Evolutionary conservation across 2,113 vertebrate species (phyloP).

Genomic region (Phainopepla nitens): DNA sequence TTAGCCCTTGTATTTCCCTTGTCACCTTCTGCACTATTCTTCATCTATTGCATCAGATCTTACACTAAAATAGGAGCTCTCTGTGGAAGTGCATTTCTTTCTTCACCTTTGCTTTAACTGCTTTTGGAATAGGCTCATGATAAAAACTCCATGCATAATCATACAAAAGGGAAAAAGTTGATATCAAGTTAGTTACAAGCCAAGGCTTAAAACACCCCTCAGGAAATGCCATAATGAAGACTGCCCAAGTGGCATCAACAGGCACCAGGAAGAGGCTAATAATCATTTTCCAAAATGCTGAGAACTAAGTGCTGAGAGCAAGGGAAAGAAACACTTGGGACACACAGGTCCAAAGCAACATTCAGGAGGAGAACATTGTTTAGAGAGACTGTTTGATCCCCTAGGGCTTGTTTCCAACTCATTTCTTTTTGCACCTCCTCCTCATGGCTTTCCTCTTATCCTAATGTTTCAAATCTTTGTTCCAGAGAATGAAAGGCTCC

Average conservation of each 20-base stretch:
- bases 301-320: neutral
- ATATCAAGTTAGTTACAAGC: neutral
- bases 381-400: neutral
- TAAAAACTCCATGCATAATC: neutral
- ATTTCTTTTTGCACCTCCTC: slow-evolving; percentile 2
- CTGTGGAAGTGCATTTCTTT: neutral
- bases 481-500: slow-evolving; percentile 17
- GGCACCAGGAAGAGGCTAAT: neutral
- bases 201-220: neutral
- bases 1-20: neutral
- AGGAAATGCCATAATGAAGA: neutral
- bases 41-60: neutral
- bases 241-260: neutral
- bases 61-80: neutral
- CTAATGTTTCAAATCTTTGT: slow-evolving; percentile 10
- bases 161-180: neutral
- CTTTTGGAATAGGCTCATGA: neutral
- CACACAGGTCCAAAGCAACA: neutral
- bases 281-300: neutral
- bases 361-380: neutral
- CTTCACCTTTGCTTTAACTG: neutral
- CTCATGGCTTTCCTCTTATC: neutral
- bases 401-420: slow-evolving; percentile 17
- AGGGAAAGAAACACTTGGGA: neutral
- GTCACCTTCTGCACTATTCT: neutral